Evolutionary conservation across 2,888 invertebrate species (phyloP), one percentile per base, ranked within the genome.

Genomic region (Atherix ibis): DNA sequence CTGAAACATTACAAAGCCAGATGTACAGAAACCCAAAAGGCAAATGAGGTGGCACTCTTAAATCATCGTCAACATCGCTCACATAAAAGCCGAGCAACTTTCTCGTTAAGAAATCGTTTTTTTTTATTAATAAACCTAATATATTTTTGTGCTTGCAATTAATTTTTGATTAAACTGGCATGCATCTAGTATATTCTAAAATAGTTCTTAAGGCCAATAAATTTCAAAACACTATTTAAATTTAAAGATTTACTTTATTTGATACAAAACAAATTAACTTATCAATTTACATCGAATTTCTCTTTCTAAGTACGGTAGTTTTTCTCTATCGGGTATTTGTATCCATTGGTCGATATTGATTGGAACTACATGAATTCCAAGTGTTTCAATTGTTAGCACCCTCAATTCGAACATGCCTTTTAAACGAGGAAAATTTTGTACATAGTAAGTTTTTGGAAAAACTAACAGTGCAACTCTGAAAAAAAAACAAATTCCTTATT

Each of bases 371-470:
- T 13, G 13, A 4, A 40, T 12, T 24, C 34, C 32, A 2, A 38
- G 22, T 1, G 34, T 31, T 39, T 38, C 35, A 9, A 41, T 16
- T 5, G 41, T 38, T 25, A 15, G 18, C 4, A 36, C 31, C 24
- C 34, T 29, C 8, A 41, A n/a, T 5, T 41, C 26, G 27, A 36
- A 39, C 4, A 38, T 30, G 15, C 39, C 41, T 27, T 36, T 39
- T 4, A 41, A 15, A 13, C 37, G 25, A 8, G 14, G 30, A 22
- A 32, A 8, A 28, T 39, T 41, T 1, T 32, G 22, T 1, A 27
- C 27, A 15, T 39, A 41, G 28, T 35, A 29, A 3, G 36, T 35
- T 25, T 30, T 18, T 15, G 39, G 35, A 6, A 34, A 36, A 14
- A 14, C 28, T 19, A 36, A 12, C 5, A 41, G 25, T 13, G 37